phyloP scores from a whole-genome alignment of 2,113 vertebrate genomes.

The Toxotes chatareus region DNA sequence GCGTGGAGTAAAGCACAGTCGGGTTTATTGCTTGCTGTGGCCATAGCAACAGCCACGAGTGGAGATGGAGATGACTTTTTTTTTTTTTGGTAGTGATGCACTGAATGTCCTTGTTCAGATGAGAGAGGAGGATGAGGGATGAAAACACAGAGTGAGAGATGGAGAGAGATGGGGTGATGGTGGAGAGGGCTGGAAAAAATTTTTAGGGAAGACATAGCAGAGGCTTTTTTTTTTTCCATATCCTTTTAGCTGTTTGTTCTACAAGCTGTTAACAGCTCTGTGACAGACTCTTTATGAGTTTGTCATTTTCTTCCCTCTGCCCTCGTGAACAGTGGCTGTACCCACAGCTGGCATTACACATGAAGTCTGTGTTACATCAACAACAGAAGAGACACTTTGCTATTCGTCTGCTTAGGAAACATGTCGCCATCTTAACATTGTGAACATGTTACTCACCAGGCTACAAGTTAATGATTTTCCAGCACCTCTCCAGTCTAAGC shows the following conservation, averaged over 20 bases:
- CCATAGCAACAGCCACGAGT: conserved; percentile 81
- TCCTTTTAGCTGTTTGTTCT: conserved; percentile 54
- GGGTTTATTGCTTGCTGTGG: conserved; percentile 79
- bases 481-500: background rate
- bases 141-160: conserved; percentile 37
- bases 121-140: conserved; percentile 50
- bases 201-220: conserved; percentile 16
- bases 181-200: conserved; percentile 18
- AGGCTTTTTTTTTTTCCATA: conserved; percentile 53
- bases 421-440: background rate
- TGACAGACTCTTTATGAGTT: conserved; percentile 41
- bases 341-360: background rate
- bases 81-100: conserved; percentile 62
- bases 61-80: conserved; percentile 66
- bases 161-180: conserved; percentile 6
- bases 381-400: background rate
- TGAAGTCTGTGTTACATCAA: conserved; percentile 6
- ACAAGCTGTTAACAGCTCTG: conserved; percentile 14
- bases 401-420: background rate
- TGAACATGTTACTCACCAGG: background rate
- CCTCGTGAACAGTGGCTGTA: conserved; percentile 12
- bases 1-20: conserved; percentile 44
- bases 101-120: conserved; percentile 75
- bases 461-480: conserved; percentile 18
- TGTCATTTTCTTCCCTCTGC: conserved; percentile 34